Evolutionary conservation across 92 coral and sea anemone genomes (phyloP), one percentile per base, ranked within the genome.

Genomic region (Parazoanthus swiftii): DNA sequence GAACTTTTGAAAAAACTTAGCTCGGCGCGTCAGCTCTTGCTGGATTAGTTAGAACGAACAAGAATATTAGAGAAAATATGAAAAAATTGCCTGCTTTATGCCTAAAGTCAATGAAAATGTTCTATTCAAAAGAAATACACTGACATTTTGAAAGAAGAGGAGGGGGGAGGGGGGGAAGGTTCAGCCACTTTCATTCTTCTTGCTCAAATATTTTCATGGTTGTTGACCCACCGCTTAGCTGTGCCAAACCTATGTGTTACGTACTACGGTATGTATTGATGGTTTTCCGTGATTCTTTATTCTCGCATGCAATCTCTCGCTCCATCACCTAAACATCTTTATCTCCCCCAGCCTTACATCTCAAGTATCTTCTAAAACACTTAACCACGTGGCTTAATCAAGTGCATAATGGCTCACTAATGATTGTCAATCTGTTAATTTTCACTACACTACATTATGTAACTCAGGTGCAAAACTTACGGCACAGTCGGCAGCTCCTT

Each of bases 401-500:
- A 1, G 71, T 65, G 71, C 14, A 65, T 65, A 65, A 6, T 0
- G 71, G 71, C 9, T 65, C 71, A 13, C 25, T 65, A 65, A 65
- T 65, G 14, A 65, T 8, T 65, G 15, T 65, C 71, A 65, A 65
- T 65, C 71, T 65, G 71, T 65, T 65, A 0, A 44, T 29, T 29
- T 29, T 29, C 33, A 29, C 33, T 29, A 29, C 33, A 29, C 33
- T 29, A 29, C 33, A 29, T 29, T 29, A 29, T 21, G 35, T 9
- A 25, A 29, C 15, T 44, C 3, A 1, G 33, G 58, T 43, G 11
- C 6, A 21, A n/a, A 14, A 84, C 87, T 84, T 84, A 84, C 87
- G 87, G 87, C 87, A 84, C 6, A 68, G 14, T 26, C 67, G n/a
- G n/a, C 87, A 84, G 87, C 87, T 84, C 58, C 79, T 46, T 29